phyloP scores from a whole-genome alignment of 92 coral and sea anemone species.

The Siderastrea siderea region DNA sequence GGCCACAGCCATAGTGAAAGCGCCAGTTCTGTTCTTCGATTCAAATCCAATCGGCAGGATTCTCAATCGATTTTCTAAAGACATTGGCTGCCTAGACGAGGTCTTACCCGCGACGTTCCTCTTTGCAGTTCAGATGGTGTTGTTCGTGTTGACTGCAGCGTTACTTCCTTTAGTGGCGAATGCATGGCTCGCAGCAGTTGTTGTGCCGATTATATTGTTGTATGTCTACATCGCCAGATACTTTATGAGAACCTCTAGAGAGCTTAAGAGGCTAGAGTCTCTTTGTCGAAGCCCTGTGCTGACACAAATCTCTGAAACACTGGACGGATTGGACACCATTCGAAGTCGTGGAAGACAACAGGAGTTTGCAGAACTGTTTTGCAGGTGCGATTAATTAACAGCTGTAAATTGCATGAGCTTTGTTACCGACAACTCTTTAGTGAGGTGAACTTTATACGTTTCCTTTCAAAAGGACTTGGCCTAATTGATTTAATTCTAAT shows the following conservation, averaged over 20 bases:
- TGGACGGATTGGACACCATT: slow-evolving; percentile 53
- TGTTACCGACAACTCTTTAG: not conserved
- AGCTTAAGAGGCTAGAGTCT: slow-evolving; percentile 41
- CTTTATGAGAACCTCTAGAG: slow-evolving; percentile 37
- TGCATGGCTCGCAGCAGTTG: slow-evolving; percentile 55
- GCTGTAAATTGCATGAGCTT: not conserved
- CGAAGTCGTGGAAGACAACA: slow-evolving; percentile 35
- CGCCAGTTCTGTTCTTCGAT: slow-evolving; percentile 69
- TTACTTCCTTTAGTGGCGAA: slow-evolving; percentile 37
- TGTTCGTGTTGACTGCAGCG: slow-evolving; percentile 55
- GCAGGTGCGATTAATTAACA: slow-evolving; percentile 6
- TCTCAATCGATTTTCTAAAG: slow-evolving; percentile 72
- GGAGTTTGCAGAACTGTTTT: slow-evolving; percentile 34
- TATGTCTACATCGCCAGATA: slow-evolving; percentile 47
- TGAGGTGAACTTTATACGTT: too few relatives aligned
- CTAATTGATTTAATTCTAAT: too few relatives aligned
- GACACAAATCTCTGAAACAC: slow-evolving; percentile 45
- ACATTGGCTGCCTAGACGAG: slow-evolving; percentile 71
- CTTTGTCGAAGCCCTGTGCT: slow-evolving; percentile 50
- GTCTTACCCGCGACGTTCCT: slow-evolving; percentile 62
- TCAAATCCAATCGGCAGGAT: slow-evolving; percentile 72
- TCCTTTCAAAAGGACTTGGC: too few relatives aligned
- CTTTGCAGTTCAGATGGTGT: slow-evolving; percentile 56
- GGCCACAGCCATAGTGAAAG: slow-evolving; percentile 60
- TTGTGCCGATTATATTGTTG: slow-evolving; percentile 25